phyloP scores from a whole-genome alignment of 2,113 vertebrate genomes.

The Dicaeum eximium region DNA sequence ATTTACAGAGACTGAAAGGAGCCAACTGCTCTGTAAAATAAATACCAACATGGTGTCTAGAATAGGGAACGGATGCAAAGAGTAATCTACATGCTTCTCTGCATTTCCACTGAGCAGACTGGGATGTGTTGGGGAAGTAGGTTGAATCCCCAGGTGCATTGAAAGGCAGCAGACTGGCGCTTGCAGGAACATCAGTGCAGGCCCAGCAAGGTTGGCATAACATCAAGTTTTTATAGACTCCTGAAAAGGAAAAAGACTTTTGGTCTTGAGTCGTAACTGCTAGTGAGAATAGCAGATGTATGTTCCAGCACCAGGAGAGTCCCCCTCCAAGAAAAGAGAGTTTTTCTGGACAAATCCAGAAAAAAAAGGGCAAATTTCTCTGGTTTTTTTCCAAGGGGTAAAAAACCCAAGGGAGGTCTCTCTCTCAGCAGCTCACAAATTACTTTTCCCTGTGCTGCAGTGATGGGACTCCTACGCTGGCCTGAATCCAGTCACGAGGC shows the following conservation, averaged over 20 bases:
- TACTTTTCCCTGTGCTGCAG: neutral
- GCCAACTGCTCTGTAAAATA: neutral
- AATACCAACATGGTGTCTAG: neutral
- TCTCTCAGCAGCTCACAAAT: neutral
- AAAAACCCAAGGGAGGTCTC: neutral
- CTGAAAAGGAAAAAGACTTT: conserved; percentile 37
- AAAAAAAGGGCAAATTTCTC: neutral
- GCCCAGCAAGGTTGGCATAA: conserved; percentile 34
- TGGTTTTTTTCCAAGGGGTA: neutral
- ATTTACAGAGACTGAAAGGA: neutral
- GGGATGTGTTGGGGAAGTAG: neutral
- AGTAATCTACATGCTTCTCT: neutral
- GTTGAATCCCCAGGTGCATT: neutral
- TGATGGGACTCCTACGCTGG: neutral
- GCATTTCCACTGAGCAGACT: neutral
- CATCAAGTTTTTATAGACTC: conserved; percentile 60
- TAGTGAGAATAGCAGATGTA: conserved; percentile 12
- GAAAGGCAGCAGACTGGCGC: neutral
- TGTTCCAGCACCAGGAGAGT: neutral
- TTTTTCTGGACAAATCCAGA: conserved; percentile 39
- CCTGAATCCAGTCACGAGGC: neutral
- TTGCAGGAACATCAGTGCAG: neutral
- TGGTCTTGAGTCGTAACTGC: neutral
- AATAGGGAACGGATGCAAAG: neutral
- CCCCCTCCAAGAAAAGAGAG: conserved; percentile 40